Percentiles rank a stretch among this genome's conserved stretches.
Evolutionary conservation across 1,140 invertebrate genomes (phyloP).

Genomic region (Melanaphis sacchari): DNA sequence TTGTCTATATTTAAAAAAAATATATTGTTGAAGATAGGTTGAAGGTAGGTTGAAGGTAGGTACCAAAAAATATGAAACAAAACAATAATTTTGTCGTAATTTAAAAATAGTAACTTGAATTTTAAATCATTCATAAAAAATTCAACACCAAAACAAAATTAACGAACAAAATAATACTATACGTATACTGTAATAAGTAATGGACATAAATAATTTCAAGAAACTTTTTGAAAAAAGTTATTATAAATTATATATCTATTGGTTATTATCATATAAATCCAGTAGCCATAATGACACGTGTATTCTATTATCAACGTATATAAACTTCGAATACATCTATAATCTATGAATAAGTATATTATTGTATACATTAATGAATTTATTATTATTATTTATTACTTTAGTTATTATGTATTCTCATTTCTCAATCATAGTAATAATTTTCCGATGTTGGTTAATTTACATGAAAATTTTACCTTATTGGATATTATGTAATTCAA

Average conservation of each 20-base stretch:
- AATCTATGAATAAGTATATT: neutral
- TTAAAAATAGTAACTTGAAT: neutral
- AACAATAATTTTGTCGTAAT: neutral
- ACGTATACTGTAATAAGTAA: neutral
- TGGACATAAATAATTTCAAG: neutral
- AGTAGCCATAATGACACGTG: neutral
- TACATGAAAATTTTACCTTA: neutral
- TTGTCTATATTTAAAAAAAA: neutral
- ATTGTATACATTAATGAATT: neutral
- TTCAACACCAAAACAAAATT: neutral
- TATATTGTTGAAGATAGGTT: neutral
- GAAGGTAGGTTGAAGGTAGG: too few species aligned
- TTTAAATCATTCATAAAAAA: neutral
- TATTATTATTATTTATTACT: neutral
- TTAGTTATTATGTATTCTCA: neutral
- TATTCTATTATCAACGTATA: neutral
- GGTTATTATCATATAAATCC: neutral
- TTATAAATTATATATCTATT: too few species aligned
- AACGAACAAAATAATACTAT: neutral
- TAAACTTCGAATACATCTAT: neutral
- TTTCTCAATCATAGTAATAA: neutral
- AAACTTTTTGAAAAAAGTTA: neutral
- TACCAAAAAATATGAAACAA: neutral
- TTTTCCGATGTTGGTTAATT: neutral
- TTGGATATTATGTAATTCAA: neutral